Base-by-base conservation (phyloP, 2,797 vertebrate species). In the Enoplosus armatus region DNA sequence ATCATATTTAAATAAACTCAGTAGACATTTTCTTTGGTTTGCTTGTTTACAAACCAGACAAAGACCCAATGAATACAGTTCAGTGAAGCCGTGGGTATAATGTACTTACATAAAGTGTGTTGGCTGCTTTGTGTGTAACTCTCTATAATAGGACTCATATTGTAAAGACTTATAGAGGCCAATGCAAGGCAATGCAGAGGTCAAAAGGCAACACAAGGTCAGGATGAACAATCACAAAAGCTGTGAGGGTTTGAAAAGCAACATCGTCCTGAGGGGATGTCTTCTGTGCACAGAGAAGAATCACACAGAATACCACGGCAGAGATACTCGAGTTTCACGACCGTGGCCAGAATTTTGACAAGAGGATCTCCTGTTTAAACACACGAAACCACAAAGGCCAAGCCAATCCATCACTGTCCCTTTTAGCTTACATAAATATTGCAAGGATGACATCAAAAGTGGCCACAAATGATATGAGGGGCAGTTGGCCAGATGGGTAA, bases 391-490 rank as follows among this genome's bases (percentile, higher is more conserved):
- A 81, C 92, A 85, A 69, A 73, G 75, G 74, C 83, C 88, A 69
- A 80, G 55, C 76, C 88, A 65, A 91, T 88, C 87, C 81, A 76
- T 93, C 90, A 90, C 47, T 83, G 83, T 85, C 69, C 65, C 60
- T 66, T 89, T 88, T 67, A 85, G 85, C 85, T 80, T 81, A 85
- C 86, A 89, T 86, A 92, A 91, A 93, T 89, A 88, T 80, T 82
- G 73, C 82, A 85, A 60, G 37, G 79, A 82, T 62, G 78, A 91
- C 90, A 92, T 92, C 90, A 90, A 83, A 90, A 83, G 84, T 83
- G 75, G 87, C 92, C 94, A 90, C 91, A 90, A 92, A 92, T 92
- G 88, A 91, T 87, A 91, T 79, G 86, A 68, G 26, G 72, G 56
- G 84, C 87, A 85, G 82, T 75, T 73, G 78, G 68, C 86, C 87